Conservation (phyloP, 2,797 vertebrate species). For the Manis javanica region DNA sequence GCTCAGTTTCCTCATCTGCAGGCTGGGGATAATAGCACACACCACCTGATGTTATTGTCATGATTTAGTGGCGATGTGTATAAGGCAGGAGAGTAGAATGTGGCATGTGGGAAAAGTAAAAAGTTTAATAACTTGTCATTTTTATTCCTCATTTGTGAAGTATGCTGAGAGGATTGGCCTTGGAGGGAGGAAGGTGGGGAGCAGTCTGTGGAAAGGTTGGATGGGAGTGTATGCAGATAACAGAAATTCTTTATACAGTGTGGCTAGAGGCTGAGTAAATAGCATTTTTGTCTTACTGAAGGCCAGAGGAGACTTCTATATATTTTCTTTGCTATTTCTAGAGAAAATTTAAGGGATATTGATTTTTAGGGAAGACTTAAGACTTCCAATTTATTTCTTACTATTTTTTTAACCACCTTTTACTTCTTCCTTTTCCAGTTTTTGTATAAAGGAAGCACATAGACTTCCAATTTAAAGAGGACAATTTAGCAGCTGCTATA, state of each 20-base stretch:
- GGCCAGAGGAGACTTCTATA: slow-evolving; percentile 75
- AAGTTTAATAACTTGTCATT: neutral
- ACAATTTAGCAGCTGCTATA: slow-evolving; percentile 30
- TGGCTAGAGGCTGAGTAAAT: slow-evolving; percentile 49
- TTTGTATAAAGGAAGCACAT: no score
- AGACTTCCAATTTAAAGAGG: slow-evolving; percentile 52
- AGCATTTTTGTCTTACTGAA: slow-evolving; percentile 78
- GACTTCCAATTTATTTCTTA: slow-evolving; percentile 3
- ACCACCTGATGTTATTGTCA: neutral
- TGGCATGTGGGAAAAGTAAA: neutral
- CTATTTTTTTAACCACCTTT: no score
- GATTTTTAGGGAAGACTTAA: slow-evolving; percentile 51
- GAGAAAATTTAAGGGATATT: slow-evolving; percentile 63
- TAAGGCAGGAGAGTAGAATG: neutral
- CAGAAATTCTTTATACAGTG: neutral
- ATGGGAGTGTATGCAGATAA: neutral
- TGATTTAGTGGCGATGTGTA: neutral
- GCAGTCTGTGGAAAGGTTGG: neutral
- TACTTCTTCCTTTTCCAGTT: no score
- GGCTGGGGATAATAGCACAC: neutral
- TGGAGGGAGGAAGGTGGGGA: neutral
- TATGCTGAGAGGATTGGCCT: neutral
- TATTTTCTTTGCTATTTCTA: slow-evolving; percentile 75
- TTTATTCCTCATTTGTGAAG: neutral
- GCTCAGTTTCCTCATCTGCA: neutral